phyloP scores from a whole-genome alignment of 2,797 vertebrate genomes.

The Hypotaenidia philippensis region DNA sequence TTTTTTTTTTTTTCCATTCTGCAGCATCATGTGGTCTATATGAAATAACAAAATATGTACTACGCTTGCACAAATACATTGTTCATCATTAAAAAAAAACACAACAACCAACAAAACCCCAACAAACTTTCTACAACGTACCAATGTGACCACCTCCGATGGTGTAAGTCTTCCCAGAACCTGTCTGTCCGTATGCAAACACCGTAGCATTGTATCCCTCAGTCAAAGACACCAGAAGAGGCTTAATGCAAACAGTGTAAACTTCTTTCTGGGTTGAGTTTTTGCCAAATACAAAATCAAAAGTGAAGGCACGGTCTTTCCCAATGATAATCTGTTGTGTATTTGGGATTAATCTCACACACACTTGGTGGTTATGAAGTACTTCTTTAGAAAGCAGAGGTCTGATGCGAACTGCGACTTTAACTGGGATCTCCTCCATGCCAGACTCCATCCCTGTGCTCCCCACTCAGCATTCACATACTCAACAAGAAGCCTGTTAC shows the following conservation, averaged over 20 bases:
- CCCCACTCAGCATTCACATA: background rate
- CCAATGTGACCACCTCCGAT: constrained; percentile 85
- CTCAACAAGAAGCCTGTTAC: constrained; percentile 37
- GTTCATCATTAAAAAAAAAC: background rate
- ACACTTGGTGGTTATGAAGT: constrained; percentile 87
- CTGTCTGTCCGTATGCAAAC: constrained; percentile 93
- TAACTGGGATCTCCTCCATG: constrained; percentile 88
- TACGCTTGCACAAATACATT: background rate
- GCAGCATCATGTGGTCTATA: background rate
- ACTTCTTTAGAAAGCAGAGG: constrained; percentile 90
- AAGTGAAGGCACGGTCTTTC: constrained; percentile 86
- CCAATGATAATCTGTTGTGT: constrained; percentile 86
- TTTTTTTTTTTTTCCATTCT: background rate
- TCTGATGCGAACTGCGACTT: constrained; percentile 90
- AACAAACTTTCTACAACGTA: constrained; percentile 65
- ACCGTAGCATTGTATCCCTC: constrained; percentile 91
- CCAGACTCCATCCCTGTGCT: constrained; percentile 29
- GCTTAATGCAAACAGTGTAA: constrained; percentile 87
- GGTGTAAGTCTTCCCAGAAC: constrained; percentile 95
- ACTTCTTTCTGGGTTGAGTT: constrained; percentile 86
- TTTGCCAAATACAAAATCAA: constrained; percentile 91
- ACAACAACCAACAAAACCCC: background rate
- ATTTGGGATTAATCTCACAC: constrained; percentile 84
- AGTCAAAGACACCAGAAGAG: constrained; percentile 84
- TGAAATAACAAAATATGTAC: background rate